Evolutionary conservation across 1,140 invertebrate genomes (phyloP), one percentile per base, ranked within the genome.

Genomic region (Drosophila kikkawai): DNA sequence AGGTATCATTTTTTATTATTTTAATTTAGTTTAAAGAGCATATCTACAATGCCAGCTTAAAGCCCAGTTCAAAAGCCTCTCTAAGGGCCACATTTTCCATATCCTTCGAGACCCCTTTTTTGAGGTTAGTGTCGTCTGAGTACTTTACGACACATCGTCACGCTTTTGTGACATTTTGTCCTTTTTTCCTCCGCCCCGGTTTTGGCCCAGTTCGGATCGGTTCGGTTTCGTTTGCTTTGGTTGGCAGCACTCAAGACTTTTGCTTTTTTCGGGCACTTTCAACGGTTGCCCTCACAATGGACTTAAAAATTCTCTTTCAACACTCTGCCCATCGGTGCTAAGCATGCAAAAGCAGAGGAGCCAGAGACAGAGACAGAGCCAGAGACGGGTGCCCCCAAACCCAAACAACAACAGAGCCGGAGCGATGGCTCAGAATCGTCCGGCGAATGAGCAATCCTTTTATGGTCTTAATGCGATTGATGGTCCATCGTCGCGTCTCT

Each of bases 401-500:
- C 47, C 26, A 48, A 68, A 66, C 65, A 70, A 66, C 34, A 71
- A 70, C 50, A 7, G 70, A 58, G 42, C 64, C 67, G 50, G 51
- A 32, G 47, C 48, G 71, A 80, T 63, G 79, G 53, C 63, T 66
- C 81, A 53, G 60, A 60, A 64, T 66, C 75, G 60, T 67, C 68
- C 47, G 75, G 63, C 87, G 80, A 87, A 91, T 91, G 75, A 91
- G 79, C 79, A 91, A 91, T 92, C 83, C 91, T 92, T 92, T 91
- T 92, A 91, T 90, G 85, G 83, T 81, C 79, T 92, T 91, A 92
- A 92, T 91, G 85, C 86, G 83, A 90, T 91, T 91, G 90, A 92
- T 92, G 90, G 85, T 82, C 82, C 84, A 70, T 64, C 65, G 71
- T 51, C 65, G 59, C 67, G 53, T 59, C 76, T 57, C 58, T 29